Percentiles rank a stretch among this genome's conserved stretches.
These are phyloP conservation scores for Folsomia manolachei DNA, from an alignment of 2,888 invertebrate species.

Conservation along the genomic window DNA sequence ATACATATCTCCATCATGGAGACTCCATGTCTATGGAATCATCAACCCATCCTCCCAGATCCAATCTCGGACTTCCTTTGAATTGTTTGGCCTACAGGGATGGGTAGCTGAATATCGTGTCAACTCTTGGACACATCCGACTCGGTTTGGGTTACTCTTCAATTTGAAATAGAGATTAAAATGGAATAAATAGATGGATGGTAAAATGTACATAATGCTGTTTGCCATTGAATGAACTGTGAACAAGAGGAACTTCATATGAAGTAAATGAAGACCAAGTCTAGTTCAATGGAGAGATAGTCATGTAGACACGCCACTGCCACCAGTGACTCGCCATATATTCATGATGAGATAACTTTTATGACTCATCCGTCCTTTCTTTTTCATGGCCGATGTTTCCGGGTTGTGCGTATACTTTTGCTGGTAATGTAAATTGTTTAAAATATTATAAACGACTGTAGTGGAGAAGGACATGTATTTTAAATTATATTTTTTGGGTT, in stretches of 20 bases:
- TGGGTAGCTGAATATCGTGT: no score
- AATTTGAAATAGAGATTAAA: not conserved
- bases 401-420: no score
- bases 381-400: not conserved
- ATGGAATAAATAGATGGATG: no score
- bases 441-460: no score
- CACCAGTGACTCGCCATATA: not conserved
- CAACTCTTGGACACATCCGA: not conserved
- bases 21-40: no score
- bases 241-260: not conserved
- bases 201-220: not conserved
- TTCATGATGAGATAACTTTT: not conserved
- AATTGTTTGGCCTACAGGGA: not conserved
- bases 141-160: not conserved
- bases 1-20: not conserved
- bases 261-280: not conserved
- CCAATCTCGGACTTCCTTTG: not conserved
- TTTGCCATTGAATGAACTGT: not conserved
- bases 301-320: no score
- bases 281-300: not conserved
- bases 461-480: no score
- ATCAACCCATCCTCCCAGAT: not conserved
- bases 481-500: no score
- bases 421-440: no score
- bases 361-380: slow-evolving; percentile 3